phyloP scores from a whole-genome alignment of 1,140 invertebrate genomes.

The Saccostrea glomerata region DNA sequence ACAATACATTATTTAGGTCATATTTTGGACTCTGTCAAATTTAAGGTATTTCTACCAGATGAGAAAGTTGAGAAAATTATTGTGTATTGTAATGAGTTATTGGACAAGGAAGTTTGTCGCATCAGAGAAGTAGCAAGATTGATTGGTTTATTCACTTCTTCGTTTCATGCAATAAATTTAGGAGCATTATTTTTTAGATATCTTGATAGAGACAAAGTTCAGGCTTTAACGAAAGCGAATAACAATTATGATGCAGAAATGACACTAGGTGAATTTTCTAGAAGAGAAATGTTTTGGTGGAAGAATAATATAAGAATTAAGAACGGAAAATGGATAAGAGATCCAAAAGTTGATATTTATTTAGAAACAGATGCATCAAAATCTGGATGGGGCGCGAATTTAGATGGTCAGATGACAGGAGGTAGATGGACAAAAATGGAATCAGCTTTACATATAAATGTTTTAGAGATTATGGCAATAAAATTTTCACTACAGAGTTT shows the following conservation, averaged over 20 bases:
- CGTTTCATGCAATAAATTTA: constrained; percentile 53
- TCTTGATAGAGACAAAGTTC: constrained; percentile 52
- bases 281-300: constrained; percentile 53
- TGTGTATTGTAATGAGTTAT: not conserved
- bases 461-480: not conserved
- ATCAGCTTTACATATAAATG: not conserved
- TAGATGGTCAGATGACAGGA: not conserved
- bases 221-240: not conserved
- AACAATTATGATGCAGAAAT: not conserved
- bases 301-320: constrained; percentile 24
- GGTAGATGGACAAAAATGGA: constrained; percentile 48
- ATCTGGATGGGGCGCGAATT: constrained; percentile 46
- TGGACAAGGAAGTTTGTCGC: not conserved
- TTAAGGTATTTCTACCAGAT: constrained; percentile 51
- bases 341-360: not conserved
- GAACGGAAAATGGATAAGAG: not conserved
- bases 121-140: constrained; percentile 46
- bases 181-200: constrained; percentile 44
- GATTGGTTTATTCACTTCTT: no score
- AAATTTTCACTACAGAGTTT: constrained; percentile 49
- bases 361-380: constrained; percentile 48
- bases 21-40: constrained; percentile 51
- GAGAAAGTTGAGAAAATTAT: constrained; percentile 55
- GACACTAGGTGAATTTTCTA: not conserved
- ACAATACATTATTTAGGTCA: constrained; percentile 53